Percentiles rank a stretch among this genome's conserved stretches.
phyloP scores from a whole-genome alignment of 2,113 vertebrate genomes.

The Ciconia boyciana region DNA sequence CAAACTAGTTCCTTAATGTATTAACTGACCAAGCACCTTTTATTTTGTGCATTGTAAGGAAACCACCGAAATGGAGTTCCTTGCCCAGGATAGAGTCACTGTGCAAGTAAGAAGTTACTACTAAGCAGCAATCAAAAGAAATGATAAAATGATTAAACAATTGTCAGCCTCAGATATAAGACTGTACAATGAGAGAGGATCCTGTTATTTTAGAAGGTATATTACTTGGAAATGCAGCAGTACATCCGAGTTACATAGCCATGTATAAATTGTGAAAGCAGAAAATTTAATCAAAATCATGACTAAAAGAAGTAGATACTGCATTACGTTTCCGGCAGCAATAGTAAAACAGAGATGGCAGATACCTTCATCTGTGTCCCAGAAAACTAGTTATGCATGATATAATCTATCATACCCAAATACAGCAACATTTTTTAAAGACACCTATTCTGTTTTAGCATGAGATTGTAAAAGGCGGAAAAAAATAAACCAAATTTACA shows the following conservation, averaged over 20 bases:
- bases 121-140: neutral
- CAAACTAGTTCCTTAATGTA: neutral
- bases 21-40: neutral
- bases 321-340: neutral
- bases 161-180: neutral
- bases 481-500: neutral
- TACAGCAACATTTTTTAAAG: neutral
- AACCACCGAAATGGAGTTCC: neutral
- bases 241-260: neutral
- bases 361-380: neutral
- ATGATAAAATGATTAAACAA: neutral
- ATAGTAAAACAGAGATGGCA: neutral
- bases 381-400: neutral
- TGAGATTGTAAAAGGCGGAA: neutral
- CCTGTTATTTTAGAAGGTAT: neutral
- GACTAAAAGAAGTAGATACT: neutral
- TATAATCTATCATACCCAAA: neutral
- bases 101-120: neutral
- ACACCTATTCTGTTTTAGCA: neutral
- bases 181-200: neutral
- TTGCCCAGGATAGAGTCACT: neutral
- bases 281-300: conserved; percentile 5
- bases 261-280: neutral
- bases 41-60: neutral
- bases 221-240: neutral